These are phyloP conservation scores for Astur gentilis DNA, from an alignment of 2,113 vertebrate genomes.

Conservation along the genomic window DNA sequence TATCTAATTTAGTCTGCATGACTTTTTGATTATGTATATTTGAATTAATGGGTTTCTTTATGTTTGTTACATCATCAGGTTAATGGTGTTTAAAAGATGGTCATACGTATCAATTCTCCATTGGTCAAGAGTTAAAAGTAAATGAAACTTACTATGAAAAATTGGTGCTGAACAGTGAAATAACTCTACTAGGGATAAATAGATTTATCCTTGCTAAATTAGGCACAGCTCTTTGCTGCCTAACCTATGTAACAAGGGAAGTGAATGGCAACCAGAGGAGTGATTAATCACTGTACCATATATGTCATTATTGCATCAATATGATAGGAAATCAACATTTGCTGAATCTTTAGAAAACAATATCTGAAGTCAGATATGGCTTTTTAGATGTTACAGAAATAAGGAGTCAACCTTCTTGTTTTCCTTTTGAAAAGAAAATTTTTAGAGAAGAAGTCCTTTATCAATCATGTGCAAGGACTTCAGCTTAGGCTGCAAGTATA, in stretches of 20 bases:
- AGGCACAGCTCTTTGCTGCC: neutral
- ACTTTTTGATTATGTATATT: conserved; percentile 31
- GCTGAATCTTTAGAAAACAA: neutral
- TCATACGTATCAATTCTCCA: neutral
- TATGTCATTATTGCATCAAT: neutral
- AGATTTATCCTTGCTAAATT: neutral
- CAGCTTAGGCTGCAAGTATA: neutral
- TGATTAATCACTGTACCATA: neutral
- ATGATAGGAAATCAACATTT: neutral
- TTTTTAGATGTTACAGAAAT: neutral
- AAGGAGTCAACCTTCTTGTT: neutral
- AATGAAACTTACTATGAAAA: neutral
- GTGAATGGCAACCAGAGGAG: neutral
- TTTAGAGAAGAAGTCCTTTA: neutral
- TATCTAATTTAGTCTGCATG: conserved; percentile 24
- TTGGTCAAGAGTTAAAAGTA: neutral
- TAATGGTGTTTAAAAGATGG: neutral
- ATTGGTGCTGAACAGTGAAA: neutral
- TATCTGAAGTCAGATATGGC: neutral
- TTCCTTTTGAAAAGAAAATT: neutral
- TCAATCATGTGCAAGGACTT: accelerated
- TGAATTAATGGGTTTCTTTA: conserved; percentile 8
- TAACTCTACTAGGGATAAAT: neutral
- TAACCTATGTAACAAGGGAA: neutral
- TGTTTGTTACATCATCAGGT: neutral